Conservation (phyloP, 2,113 vertebrate species). For the Rattus rattus region DNA sequence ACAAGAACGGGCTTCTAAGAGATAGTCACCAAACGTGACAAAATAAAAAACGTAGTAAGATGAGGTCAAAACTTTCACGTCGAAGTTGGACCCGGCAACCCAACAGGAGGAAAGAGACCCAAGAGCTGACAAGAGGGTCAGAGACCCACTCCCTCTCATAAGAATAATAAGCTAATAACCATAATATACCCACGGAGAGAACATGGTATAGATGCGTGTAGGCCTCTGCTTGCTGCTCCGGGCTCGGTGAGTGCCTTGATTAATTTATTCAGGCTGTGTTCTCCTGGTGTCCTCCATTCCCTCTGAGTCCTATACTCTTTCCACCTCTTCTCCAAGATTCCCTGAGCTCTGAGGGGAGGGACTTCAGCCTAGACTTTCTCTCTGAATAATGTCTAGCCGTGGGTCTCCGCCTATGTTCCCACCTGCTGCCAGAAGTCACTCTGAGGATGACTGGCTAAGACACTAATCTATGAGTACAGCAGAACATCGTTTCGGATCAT, state of each 20-base stretch:
- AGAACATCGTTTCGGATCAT: background rate
- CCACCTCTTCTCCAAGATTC: background rate
- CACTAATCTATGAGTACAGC: background rate
- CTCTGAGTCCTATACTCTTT: background rate
- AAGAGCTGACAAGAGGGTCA: background rate
- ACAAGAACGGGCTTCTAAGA: background rate
- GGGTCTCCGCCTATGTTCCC: background rate
- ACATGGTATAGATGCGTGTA: background rate
- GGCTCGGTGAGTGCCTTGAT: background rate
- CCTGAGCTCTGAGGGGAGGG: background rate
- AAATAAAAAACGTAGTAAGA: background rate
- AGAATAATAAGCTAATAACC: background rate
- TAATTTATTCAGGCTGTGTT: background rate
- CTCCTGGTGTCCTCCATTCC: background rate
- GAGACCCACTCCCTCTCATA: too few relatives aligned
- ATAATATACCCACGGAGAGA: background rate
- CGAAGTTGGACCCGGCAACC: background rate
- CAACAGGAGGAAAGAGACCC: background rate
- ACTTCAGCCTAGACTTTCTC: background rate
- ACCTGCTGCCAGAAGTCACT: background rate
- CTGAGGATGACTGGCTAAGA: background rate
- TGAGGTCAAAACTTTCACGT: background rate
- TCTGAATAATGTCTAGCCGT: background rate
- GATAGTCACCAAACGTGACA: background rate
- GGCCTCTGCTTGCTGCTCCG: background rate